Conservation (phyloP, 2,113 vertebrate species). For the Alaudala cheleensis region DNA sequence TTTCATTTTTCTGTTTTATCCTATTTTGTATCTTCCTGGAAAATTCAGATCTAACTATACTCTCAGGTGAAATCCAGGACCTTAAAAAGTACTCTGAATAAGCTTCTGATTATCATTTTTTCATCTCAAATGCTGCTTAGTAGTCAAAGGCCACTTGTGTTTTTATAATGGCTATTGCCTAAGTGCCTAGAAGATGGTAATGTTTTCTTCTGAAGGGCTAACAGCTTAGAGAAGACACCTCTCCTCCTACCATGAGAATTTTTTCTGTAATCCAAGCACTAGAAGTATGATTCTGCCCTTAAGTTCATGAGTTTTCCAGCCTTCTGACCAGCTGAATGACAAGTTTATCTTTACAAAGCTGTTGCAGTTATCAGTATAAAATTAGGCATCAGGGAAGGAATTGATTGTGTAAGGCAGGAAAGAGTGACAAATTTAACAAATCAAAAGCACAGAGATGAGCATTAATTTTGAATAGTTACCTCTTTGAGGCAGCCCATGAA, state of each 20-base stretch:
- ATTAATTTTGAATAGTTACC: slow-evolving; percentile 73
- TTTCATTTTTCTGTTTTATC: background rate
- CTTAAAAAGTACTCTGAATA: background rate
- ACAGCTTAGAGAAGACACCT: background rate
- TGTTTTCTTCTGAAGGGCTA: background rate
- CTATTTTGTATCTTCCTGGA: background rate
- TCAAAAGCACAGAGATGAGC: background rate
- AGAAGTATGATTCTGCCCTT: background rate
- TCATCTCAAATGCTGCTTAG: background rate
- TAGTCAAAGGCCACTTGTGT: background rate
- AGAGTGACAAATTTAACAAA: background rate
- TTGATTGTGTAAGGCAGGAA: background rate
- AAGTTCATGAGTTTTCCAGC: background rate
- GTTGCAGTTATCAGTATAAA: background rate
- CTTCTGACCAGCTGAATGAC: background rate
- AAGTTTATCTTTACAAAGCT: background rate
- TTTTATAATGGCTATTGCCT: background rate
- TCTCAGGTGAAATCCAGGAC: background rate
- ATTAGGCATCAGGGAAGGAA: background rate
- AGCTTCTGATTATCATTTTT: background rate
- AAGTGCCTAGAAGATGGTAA: background rate
- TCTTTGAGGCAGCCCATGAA: slow-evolving; percentile 99
- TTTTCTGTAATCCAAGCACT: background rate
- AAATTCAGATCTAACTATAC: background rate
- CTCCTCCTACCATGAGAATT: background rate